Evolutionary conservation across 2,797 vertebrate genomes (phyloP).

Genomic region (Acipenser ruthenus): DNA sequence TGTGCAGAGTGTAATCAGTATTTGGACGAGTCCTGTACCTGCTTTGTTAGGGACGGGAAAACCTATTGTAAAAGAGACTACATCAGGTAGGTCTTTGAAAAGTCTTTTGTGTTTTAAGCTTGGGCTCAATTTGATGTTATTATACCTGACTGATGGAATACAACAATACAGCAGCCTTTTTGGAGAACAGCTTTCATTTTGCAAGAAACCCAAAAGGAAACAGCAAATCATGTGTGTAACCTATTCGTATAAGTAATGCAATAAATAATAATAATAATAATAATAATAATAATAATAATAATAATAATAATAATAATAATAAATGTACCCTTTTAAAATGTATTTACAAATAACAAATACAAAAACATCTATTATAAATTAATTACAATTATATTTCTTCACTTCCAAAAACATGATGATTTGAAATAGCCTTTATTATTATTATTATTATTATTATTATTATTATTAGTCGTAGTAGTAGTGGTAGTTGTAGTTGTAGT

Average conservation of each 20-base stretch:
- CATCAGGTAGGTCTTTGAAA: constrained; percentile 72
- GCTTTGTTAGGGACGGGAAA: constrained; percentile 92
- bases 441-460: not conserved
- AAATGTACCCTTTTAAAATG: not conserved
- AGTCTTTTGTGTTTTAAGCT: constrained; percentile 15
- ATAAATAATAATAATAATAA: constrained; percentile 11
- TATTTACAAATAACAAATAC: not conserved
- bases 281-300: constrained; percentile 11
- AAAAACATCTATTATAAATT: not conserved
- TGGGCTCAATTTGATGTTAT: constrained; percentile 32
- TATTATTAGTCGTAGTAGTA: not conserved
- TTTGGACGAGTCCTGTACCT: constrained; percentile 92
- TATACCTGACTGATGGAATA: constrained; percentile 7
- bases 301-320: not conserved
- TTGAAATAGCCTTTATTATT: no score
- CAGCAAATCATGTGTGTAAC: no score
- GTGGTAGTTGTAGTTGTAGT: not conserved
- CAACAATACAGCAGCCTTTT: not conserved
- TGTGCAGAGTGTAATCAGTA: constrained; percentile 93
- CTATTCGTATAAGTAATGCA: constrained; percentile 8
- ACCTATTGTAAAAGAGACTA: constrained; percentile 95
- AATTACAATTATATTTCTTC: no score
- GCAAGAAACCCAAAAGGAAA: no score
- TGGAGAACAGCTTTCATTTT: no score
- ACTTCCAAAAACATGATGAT: no score